phyloP scores from a whole-genome alignment of 2,797 vertebrate species.

The Parauchenoglanis punctatus region DNA sequence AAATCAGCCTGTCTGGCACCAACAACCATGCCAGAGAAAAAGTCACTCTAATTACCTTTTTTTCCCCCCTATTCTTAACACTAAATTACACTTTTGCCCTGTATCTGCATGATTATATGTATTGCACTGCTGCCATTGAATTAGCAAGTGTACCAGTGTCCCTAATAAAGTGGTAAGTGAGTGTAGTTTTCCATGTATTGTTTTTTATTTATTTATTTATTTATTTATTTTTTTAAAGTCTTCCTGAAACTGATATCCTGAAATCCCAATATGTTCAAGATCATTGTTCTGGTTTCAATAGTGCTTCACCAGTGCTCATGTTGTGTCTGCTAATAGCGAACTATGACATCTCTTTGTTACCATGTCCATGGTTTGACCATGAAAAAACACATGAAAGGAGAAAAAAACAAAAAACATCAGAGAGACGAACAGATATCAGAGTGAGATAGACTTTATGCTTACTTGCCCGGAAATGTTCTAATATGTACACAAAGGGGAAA shows the following conservation, averaged over 20 bases:
- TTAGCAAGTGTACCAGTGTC: neutral
- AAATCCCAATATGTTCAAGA: neutral
- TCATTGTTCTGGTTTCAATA: neutral
- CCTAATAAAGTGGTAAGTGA: neutral
- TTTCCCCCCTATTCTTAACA: neutral
- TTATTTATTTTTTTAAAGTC: neutral
- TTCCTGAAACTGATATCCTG: neutral
- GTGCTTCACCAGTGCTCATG: neutral
- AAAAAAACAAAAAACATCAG: neutral
- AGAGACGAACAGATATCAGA: constrained; percentile 10
- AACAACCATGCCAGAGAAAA: neutral
- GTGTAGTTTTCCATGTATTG: neutral
- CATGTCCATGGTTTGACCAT: neutral
- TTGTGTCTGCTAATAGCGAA: neutral
- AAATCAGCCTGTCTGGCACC: neutral
- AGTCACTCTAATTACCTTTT: neutral
- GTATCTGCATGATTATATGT: neutral
- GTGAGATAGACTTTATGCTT: neutral
- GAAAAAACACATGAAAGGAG: neutral
- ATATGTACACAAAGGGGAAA: neutral
- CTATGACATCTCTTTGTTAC: constrained; percentile 5
- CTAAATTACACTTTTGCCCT: neutral
- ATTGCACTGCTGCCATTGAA: neutral
- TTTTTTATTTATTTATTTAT: no score
- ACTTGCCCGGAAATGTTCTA: constrained; percentile 21